phyloP scores from a whole-genome alignment of 1,140 invertebrate genomes.

The Ephestia elutella region DNA sequence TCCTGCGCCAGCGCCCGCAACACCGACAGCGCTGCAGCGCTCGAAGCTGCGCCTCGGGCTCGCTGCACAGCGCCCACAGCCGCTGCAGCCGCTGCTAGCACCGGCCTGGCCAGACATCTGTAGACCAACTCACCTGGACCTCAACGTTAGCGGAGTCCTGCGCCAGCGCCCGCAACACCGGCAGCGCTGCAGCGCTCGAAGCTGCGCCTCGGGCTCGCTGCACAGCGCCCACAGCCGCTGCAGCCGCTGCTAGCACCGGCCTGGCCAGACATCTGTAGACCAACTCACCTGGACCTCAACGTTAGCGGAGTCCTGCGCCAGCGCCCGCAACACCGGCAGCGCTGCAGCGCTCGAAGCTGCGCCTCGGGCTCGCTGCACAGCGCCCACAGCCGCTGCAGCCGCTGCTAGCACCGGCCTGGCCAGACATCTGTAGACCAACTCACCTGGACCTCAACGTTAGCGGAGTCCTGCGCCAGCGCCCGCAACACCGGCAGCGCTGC shows the following conservation, averaged over 20 bases:
- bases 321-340: conserved; percentile 91
- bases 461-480: conserved; percentile 94
- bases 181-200: conserved; percentile 75
- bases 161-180: conserved; percentile 93
- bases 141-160: conserved; percentile 93
- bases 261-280: too few relatives aligned
- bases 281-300: conserved; percentile 87
- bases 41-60: conserved; percentile 52
- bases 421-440: too few relatives aligned
- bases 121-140: conserved; percentile 86
- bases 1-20: conserved; percentile 96
- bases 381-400: conserved; percentile 83
- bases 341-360: conserved; percentile 53
- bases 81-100: conserved; percentile 75
- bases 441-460: conserved; percentile 92
- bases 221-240: conserved; percentile 83
- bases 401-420: conserved; percentile 33
- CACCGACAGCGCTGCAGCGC: conserved; percentile 82
- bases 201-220: conserved; percentile 56
- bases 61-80: conserved; percentile 78
- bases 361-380: conserved; percentile 55
- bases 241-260: conserved; percentile 43
- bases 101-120: too few relatives aligned
- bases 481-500: conserved; percentile 88
- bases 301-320: conserved; percentile 94